Base-by-base conservation (phyloP, 2,797 vertebrate genomes). In the Siniperca obscura region DNA sequence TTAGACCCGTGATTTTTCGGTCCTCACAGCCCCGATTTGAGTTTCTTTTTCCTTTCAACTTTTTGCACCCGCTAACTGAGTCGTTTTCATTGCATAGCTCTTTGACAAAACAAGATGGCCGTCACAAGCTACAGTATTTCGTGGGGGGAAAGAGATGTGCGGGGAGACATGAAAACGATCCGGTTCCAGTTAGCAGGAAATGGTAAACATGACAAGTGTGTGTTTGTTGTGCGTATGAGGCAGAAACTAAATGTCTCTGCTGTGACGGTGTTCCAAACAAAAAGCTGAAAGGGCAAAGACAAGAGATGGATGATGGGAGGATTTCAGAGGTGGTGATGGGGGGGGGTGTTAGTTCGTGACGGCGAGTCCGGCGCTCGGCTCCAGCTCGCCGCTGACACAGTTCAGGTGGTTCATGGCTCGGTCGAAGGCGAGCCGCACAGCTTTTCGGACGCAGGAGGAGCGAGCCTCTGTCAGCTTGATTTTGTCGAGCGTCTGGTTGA, bases 381-480 rank as follows among this genome's bases (percentile, higher is more conserved):
- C 81, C 95, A 94, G 94, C 83, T 96, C 94, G 73, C 96, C 95
- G 65, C 96, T 91, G 76, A 95, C 96, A 1, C 62, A 87, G 89
- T 95, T 96, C 92, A 97, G 96, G 92, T 98, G 97, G 92, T 94
- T 96, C 96, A 96, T 96, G 86, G 98, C 97, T 12, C 97, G 96
- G 86, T 96, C 96, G 73, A 98, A 98, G 88, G 98, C 98, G 16
- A 97, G 93, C 80, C 94, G 94, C 87, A 99, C 97, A 21, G 98
- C 97, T 93, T 97, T 98, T 3, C 97, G 95, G 93, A 97, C 93
- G 89, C 96, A 94, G 5, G 97, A 96, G 79, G 96, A 96, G 55
- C 97, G 94, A 48, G 97, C 97, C 93, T 99, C 98, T 96, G 93
- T 96, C 96, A 99, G 97, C 92, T 99, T 98, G 79, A 96, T 80